Evolutionary conservation across 1,140 invertebrate species (phyloP).

Genomic region (Calephelis nemesis): DNA sequence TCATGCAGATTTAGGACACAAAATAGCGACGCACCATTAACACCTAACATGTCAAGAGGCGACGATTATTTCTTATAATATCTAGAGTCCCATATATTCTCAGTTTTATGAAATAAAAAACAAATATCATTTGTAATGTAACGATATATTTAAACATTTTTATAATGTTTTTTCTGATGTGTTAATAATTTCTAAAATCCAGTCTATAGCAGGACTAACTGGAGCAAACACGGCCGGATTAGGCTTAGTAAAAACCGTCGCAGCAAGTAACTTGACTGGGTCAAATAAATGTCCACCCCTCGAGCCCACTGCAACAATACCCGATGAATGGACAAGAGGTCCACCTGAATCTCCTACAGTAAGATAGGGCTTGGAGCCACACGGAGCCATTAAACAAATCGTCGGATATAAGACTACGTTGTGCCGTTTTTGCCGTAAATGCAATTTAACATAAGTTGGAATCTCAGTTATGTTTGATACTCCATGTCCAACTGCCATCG

Average conservation of each 20-base stretch:
- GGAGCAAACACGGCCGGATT: background rate
- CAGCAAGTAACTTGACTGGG: background rate
- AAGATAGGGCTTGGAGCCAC: constrained; percentile 13
- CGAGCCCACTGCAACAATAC: constrained; percentile 21
- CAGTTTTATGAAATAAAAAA: too few species aligned
- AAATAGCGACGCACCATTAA: too few species aligned
- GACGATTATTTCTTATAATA: too few species aligned
- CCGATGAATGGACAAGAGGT: constrained; percentile 21
- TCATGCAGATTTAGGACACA: too few species aligned
- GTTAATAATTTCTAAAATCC: constrained; percentile 9
- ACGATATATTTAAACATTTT: too few species aligned
- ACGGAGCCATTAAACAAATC: constrained; percentile 19
- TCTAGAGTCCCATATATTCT: too few species aligned
- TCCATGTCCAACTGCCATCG: constrained; percentile 21
- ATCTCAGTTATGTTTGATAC: constrained; percentile 18
- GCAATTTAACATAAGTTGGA: constrained; percentile 8
- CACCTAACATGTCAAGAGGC: too few species aligned
- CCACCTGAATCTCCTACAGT: constrained; percentile 25
- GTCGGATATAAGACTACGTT: background rate
- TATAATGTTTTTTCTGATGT: too few species aligned
- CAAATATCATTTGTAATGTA: too few species aligned
- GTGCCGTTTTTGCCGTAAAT: constrained; percentile 11
- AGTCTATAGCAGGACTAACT: constrained; percentile 23
- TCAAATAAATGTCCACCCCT: background rate
- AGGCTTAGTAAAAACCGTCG: background rate